A percentile compares a stretch with the other conserved stretches of the same genome.
Conservation (phyloP, 2,888 invertebrate genomes). For the Dryobotodes eremita region DNA sequence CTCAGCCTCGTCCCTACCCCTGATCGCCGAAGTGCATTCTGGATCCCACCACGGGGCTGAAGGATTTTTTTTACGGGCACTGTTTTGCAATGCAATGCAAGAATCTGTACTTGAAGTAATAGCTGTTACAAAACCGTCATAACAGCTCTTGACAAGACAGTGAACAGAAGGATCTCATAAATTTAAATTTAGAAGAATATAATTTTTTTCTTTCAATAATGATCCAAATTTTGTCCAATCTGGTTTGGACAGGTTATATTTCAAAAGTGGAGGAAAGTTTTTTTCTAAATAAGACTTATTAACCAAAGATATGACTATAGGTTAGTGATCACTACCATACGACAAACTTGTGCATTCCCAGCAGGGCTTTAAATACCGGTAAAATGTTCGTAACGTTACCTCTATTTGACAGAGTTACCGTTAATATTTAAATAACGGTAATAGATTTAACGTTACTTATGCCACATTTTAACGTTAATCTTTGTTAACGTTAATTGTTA, state of each 20-base stretch:
- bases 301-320: not conserved
- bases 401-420: too few relatives aligned
- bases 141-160: not conserved
- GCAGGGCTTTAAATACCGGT: too few relatives aligned
- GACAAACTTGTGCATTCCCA: not conserved
- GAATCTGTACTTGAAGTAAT: not conserved
- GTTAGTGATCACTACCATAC: not conserved
- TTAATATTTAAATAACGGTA: too few relatives aligned
- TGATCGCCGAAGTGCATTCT: not conserved
- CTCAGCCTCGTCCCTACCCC: not conserved
- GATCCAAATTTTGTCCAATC: too few relatives aligned
- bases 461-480: too few relatives aligned
- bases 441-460: too few relatives aligned
- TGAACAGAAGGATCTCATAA: not conserved
- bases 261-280: not conserved
- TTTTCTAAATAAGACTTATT: not conserved
- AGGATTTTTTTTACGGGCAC: not conserved
- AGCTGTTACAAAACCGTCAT: not conserved
- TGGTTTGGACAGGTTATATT: too few relatives aligned
- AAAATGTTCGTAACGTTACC: too few relatives aligned
- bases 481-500: too few relatives aligned
- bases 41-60: not conserved
- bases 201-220: slow-evolving; percentile 9
- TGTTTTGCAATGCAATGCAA: not conserved
- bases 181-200: not conserved